phyloP scores from a whole-genome alignment of 2,113 vertebrate species.

The Probosciger aterrimus region DNA sequence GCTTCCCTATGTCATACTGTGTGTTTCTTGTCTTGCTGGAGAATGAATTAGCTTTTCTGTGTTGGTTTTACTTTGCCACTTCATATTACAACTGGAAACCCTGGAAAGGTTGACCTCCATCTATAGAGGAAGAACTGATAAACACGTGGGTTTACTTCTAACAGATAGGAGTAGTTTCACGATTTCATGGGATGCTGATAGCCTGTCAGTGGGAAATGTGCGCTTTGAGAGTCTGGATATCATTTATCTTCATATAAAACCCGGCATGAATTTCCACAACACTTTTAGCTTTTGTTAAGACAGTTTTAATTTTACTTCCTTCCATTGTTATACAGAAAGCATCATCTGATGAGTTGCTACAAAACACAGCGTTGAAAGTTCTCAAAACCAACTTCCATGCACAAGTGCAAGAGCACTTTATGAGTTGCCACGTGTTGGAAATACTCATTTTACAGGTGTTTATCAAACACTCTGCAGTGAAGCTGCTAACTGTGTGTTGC shows the following conservation, averaged over 20 bases:
- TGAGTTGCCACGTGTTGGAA: background rate
- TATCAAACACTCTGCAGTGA: background rate
- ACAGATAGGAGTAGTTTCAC: background rate
- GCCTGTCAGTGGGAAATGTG: background rate
- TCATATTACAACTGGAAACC: background rate
- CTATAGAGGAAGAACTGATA: background rate
- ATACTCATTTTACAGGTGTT: background rate
- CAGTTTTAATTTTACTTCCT: conserved; percentile 39
- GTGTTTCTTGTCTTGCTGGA: background rate
- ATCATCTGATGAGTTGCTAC: background rate
- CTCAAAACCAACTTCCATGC: background rate
- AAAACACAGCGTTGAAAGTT: background rate
- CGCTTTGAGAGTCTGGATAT: background rate
- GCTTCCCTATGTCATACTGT: background rate
- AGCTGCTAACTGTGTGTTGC: background rate
- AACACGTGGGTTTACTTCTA: background rate
- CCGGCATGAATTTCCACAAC: conserved; percentile 39
- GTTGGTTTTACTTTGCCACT: background rate
- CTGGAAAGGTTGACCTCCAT: background rate
- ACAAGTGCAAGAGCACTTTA: background rate
- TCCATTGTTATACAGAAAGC: conserved; percentile 46
- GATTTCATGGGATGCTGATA: background rate
- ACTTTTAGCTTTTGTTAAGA: background rate
- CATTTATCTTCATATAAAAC: conserved; percentile 31
- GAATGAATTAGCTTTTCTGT: background rate